A percentile compares a stretch with the other conserved stretches of the same genome.
Evolutionary conservation across 2,113 vertebrate genomes (phyloP).

Genomic region (Pseudorectes ferrugineus): DNA sequence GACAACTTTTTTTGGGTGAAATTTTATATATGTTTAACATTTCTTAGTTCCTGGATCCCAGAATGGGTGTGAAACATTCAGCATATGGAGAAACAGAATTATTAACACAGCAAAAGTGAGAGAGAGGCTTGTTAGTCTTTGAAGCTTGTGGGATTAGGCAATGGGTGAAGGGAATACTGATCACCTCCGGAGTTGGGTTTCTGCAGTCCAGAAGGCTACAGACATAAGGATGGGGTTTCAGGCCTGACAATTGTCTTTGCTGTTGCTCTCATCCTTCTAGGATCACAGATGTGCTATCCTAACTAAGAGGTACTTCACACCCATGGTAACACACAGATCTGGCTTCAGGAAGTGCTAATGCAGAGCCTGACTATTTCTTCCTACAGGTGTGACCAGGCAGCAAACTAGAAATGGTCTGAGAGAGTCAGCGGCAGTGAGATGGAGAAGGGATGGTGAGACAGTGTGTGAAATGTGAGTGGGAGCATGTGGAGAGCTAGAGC

Average conservation of each 20-base stretch:
- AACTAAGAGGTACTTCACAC: neutral
- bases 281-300: neutral
- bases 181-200: neutral
- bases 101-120: neutral
- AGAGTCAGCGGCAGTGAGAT: neutral
- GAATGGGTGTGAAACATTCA: conserved; percentile 13
- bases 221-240: neutral
- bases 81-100: conserved; percentile 45
- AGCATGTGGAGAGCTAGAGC: neutral
- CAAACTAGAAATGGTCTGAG: neutral
- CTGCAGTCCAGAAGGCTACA: neutral
- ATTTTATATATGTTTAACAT: neutral
- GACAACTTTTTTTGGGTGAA: neutral
- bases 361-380: neutral
- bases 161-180: neutral
- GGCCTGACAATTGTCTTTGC: neutral
- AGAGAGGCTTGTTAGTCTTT: neutral
- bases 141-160: neutral
- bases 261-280: neutral
- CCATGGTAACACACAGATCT: neutral
- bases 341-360: neutral
- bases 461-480: neutral
- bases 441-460: neutral
- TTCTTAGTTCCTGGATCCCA: conserved; percentile 11
- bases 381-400: neutral